Percentiles rank a stretch among this genome's conserved stretches.
Evolutionary conservation across 1,140 invertebrate genomes (phyloP).

Genomic region (Leucophenga varia): DNA sequence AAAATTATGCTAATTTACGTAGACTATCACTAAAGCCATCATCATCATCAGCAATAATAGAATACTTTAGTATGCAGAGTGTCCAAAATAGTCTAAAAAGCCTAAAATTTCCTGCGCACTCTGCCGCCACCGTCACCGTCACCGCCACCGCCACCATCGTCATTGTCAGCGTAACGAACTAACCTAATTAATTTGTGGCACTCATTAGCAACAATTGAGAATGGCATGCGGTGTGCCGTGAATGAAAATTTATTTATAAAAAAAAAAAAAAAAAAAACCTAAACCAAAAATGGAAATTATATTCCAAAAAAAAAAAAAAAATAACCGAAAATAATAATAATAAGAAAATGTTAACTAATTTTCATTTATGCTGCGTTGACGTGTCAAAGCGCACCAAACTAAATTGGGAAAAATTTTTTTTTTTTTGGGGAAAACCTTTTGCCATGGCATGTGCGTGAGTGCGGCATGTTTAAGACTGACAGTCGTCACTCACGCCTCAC

Average conservation of each 20-base stretch:
- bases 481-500: constrained; percentile 45
- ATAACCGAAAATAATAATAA: constrained; percentile 5
- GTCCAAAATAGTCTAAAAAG: constrained; percentile 2
- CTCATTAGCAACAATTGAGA: constrained; percentile 53
- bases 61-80: too few species aligned
- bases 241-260: too few species aligned
- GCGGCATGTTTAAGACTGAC: constrained; percentile 43
- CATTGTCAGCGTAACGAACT: constrained; percentile 46
- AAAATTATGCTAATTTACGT: constrained; percentile 48
- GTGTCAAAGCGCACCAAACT: constrained; percentile 31
- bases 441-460: constrained; percentile 34
- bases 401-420: background rate
- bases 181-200: constrained; percentile 54
- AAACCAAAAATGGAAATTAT: too few species aligned
- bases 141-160: background rate
- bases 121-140: background rate
- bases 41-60: constrained; percentile 1
- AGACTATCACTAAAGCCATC: constrained; percentile 36
- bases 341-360: constrained; percentile 50
- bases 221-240: too few species aligned
- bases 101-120: background rate
- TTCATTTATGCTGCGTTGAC: constrained; percentile 51
- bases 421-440: background rate
- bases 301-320: constrained; percentile 12
- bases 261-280: too few species aligned